These are phyloP conservation scores for Cyclopterus lumpus DNA, from an alignment of 2,797 vertebrate species.

Conservation along the genomic window DNA sequence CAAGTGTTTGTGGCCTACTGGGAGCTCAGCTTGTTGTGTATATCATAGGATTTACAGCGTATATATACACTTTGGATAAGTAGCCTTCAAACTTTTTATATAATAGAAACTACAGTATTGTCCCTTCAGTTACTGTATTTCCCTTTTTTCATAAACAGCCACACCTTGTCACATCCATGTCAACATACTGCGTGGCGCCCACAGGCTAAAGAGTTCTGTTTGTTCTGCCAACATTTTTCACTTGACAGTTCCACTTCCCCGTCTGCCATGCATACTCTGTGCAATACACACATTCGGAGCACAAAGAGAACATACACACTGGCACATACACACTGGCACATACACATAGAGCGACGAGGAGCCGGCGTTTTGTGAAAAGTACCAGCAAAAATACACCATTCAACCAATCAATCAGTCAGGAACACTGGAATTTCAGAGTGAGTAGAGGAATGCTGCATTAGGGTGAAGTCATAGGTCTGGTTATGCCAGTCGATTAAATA, in stretches of 20 bases:
- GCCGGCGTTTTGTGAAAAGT: slow-evolving; percentile 44
- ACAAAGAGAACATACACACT: slow-evolving; percentile 12
- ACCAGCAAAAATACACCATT: slow-evolving; percentile 58
- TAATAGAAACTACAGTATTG: neutral
- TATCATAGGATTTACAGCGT: neutral
- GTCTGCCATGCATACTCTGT: neutral
- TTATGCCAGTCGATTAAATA: neutral
- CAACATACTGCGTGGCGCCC: neutral
- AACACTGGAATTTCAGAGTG: slow-evolving; percentile 55
- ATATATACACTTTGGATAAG: neutral
- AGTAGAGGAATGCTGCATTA: neutral
- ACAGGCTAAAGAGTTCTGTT: slow-evolving; percentile 12
- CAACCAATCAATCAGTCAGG: neutral
- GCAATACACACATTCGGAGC: neutral
- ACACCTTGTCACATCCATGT: neutral
- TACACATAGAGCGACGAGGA: slow-evolving; percentile 27
- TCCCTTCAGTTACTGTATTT: slow-evolving; percentile 5
- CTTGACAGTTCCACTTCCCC: slow-evolving; percentile 52
- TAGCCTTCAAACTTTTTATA: neutral
- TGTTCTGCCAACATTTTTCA: slow-evolving; percentile 45
- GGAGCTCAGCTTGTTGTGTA: too few relatives aligned
- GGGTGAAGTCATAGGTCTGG: neutral
- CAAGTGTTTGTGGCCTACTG: too few relatives aligned
- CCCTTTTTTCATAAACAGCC: slow-evolving; percentile 20
- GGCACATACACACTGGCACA: neutral